phyloP scores from a whole-genome alignment of 2,113 vertebrate genomes.

The Rattus rattus region DNA sequence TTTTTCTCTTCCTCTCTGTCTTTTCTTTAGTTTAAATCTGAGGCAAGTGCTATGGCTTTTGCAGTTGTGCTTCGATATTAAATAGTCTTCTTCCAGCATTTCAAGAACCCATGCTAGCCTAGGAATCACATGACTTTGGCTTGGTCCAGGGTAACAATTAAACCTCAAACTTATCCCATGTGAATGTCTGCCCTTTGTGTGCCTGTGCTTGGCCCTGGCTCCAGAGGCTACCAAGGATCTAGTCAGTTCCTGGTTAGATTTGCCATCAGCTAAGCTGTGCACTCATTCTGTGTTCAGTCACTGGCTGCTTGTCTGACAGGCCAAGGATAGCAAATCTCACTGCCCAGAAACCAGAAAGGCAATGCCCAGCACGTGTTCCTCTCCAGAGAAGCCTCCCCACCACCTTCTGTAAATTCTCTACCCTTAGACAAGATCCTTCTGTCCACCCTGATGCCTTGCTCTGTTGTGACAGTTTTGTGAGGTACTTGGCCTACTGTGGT shows the following conservation, averaged over 20 bases:
- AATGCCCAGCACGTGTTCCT: background rate
- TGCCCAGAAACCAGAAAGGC: background rate
- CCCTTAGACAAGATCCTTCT: too few species aligned
- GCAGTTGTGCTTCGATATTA: constrained; percentile 14
- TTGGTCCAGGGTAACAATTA: background rate
- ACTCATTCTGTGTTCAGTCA: background rate
- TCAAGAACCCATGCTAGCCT: background rate
- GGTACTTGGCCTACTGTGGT: background rate
- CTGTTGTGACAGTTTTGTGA: background rate
- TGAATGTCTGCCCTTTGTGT: background rate
- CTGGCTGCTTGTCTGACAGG: background rate
- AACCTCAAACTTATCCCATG: background rate
- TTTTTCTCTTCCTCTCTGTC: background rate
- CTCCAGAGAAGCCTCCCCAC: background rate
- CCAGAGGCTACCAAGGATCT: background rate
- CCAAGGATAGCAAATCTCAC: background rate
- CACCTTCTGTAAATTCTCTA: background rate
- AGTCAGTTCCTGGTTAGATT: background rate
- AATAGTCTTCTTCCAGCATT: background rate
- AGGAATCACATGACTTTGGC: constrained; percentile 15
- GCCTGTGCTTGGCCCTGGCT: background rate
- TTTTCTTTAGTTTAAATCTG: constrained; percentile 4
- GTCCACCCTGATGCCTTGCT: background rate
- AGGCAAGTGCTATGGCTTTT: background rate
- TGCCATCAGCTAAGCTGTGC: background rate